These are phyloP conservation scores for Andrena dorsata DNA, from an alignment of 2,888 invertebrate genomes.

Conservation along the genomic window DNA sequence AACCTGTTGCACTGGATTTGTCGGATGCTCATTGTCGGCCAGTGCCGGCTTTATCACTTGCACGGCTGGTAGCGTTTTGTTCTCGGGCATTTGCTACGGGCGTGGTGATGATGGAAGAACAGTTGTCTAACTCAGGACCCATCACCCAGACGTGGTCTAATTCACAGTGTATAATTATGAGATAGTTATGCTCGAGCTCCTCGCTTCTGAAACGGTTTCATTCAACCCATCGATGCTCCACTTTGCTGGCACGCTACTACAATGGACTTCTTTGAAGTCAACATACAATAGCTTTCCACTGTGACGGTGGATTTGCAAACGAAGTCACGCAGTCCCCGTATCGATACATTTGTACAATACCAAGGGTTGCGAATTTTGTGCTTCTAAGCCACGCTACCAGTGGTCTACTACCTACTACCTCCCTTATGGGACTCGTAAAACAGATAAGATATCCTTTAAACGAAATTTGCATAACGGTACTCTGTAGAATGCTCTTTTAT, in stretches of 20 bases:
- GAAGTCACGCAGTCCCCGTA: neutral
- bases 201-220: too few species aligned
- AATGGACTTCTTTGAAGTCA: too few species aligned
- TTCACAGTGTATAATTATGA: too few species aligned
- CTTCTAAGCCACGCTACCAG: conserved; percentile 10
- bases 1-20: conserved; percentile 47
- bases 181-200: too few species aligned
- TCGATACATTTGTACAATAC: neutral
- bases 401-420: neutral
- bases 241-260: too few species aligned
- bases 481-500: conserved; percentile 47
- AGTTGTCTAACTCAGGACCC: neutral
- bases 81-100: neutral
- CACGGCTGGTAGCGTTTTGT: neutral
- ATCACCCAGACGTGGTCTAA: too few species aligned
- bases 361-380: conserved; percentile 3
- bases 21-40: conserved; percentile 5
- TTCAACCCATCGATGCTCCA: too few species aligned
- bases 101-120: too few species aligned
- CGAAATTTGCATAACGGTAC: conserved; percentile 51
- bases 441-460: conserved; percentile 44
- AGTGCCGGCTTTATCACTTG: conserved; percentile 8
- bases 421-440: conserved; percentile 14
- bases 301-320: too few species aligned
- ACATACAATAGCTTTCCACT: too few species aligned